A percentile compares a stretch with the other conserved stretches of the same genome.
Conservation (phyloP, 1,140 invertebrate species). For the Leptopilina clavipes region DNA sequence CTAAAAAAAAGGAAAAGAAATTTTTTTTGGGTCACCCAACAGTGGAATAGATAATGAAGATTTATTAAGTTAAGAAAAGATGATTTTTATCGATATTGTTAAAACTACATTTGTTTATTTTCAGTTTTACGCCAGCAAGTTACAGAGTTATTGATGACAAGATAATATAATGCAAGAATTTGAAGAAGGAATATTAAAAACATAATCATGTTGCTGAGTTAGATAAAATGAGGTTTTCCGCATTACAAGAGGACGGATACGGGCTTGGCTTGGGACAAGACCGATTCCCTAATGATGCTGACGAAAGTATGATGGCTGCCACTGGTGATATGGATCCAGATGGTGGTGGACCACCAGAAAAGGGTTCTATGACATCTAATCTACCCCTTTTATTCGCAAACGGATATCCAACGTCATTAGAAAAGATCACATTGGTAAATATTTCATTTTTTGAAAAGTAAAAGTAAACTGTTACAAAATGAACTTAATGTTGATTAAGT, state of each 20-base stretch:
- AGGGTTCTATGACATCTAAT: constrained; percentile 78
- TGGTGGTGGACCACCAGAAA: constrained; percentile 57
- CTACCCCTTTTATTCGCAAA: constrained; percentile 82
- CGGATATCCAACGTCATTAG: constrained; percentile 81
- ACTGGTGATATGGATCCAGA: constrained; percentile 58
- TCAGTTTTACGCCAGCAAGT: background rate
- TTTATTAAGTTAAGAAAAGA: too few relatives aligned
- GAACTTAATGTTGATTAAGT: too few relatives aligned
- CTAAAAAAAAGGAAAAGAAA: too few relatives aligned
- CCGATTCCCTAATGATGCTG: constrained; percentile 56
- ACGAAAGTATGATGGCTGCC: constrained; percentile 64
- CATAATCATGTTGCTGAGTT: constrained; percentile 49
- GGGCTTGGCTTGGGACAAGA: constrained; percentile 64
- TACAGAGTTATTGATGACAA: background rate
- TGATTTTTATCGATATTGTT: background rate
- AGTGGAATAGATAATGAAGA: too few relatives aligned
- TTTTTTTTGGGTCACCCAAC: too few relatives aligned
- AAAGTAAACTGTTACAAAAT: too few relatives aligned
- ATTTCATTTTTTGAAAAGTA: background rate
- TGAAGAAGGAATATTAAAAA: background rate
- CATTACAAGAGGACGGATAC: constrained; percentile 66
- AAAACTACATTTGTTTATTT: background rate
- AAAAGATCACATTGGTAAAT: constrained; percentile 77
- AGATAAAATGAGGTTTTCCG: constrained; percentile 69
- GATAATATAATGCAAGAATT: background rate